phyloP scores from a whole-genome alignment of 1,140 invertebrate genomes.

The Vanessa atalanta region DNA sequence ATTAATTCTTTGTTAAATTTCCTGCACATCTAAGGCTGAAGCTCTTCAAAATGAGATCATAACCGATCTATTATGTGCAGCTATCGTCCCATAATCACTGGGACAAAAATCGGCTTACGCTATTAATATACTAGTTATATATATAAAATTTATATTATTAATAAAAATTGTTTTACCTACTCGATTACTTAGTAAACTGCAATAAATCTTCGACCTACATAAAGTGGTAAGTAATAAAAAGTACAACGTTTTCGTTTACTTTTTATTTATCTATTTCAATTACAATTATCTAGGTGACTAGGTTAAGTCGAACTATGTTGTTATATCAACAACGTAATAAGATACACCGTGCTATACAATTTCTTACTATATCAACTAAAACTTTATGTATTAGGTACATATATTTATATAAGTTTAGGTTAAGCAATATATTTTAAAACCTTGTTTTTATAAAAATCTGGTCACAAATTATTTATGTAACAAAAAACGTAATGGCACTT shows the following conservation, averaged over 20 bases:
- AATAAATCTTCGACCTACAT: conserved; percentile 20
- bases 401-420: too few relatives aligned
- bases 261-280: conserved; percentile 15
- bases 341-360: not conserved
- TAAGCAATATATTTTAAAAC: not conserved
- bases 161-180: not conserved
- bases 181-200: conserved; percentile 12
- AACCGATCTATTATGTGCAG: too few relatives aligned
- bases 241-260: not conserved
- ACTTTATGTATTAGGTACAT: too few relatives aligned
- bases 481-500: not conserved
- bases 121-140: too few relatives aligned
- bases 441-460: not conserved
- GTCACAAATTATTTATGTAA: not conserved
- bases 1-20: too few relatives aligned
- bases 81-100: too few relatives aligned
- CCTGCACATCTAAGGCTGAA: too few relatives aligned
- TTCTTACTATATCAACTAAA: not conserved
- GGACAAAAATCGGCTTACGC: too few relatives aligned
- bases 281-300: conserved; percentile 7
- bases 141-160: not conserved
- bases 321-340: conserved; percentile 10
- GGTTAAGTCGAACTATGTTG: conserved; percentile 1
- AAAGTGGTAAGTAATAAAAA: conserved; percentile 11
- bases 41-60: too few relatives aligned